A percentile compares a stretch with the other conserved stretches of the same genome.
These are phyloP conservation scores for Capreolus pygargus DNA, from an alignment of 2,113 vertebrate species.

Conservation along the genomic window DNA sequence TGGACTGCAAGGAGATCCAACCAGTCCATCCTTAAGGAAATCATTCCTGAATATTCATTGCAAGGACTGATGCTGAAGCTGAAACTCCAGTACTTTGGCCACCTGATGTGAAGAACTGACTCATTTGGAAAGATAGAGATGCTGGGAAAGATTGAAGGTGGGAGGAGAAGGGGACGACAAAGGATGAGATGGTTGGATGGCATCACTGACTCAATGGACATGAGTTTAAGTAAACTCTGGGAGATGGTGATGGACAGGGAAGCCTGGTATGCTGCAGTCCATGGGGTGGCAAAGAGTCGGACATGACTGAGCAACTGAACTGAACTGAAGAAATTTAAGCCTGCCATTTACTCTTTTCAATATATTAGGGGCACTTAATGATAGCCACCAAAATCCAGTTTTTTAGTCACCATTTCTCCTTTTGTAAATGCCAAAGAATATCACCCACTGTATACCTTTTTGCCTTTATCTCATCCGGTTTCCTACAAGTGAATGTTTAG, in stretches of 20 bases:
- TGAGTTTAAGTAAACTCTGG: not conserved
- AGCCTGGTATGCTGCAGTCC: not conserved
- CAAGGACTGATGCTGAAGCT: not conserved
- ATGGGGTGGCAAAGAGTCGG: not conserved
- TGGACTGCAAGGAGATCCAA: not conserved
- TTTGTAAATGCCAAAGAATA: not conserved
- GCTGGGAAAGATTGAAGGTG: not conserved
- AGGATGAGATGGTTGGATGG: not conserved
- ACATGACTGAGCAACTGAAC: not conserved
- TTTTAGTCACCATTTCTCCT: not conserved
- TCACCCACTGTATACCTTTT: not conserved
- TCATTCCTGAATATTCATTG: not conserved
- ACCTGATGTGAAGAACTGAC: not conserved
- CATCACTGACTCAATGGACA: not conserved
- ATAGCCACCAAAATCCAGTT: not conserved
- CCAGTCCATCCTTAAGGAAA: not conserved
- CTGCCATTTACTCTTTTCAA: not conserved
- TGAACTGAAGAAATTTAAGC: not conserved
- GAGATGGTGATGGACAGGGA: not conserved
- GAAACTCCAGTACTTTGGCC: not conserved
- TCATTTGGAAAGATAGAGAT: not conserved
- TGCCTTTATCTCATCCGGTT: not conserved
- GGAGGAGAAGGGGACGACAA: not conserved
- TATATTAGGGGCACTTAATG: not conserved
- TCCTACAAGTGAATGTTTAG: not conserved